Evolutionary conservation across 2,888 invertebrate genomes (phyloP), one percentile per base, ranked within the genome.

Genomic region (Lasiommata megera): DNA sequence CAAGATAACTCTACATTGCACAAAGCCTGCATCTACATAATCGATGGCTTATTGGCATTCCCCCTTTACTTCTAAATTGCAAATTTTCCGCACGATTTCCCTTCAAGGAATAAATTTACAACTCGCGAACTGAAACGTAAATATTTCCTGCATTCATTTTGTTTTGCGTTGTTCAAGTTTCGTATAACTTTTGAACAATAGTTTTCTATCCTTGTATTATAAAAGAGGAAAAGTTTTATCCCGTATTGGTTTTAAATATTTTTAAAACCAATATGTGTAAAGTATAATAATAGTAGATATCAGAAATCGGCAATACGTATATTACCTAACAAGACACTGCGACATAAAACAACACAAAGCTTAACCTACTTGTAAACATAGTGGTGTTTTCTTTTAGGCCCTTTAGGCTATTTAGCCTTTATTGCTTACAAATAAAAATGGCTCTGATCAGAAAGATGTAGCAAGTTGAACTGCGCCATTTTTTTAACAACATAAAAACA

Each of bases 71-170:
- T 86, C 84, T 84, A 89, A 90, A 90, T 88, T 88, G 89, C 88
- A 88, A 89, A 90, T 90, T 89, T 90, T 90, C 88, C 85, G 79
- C 88, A 84, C 89, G 88, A 90, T 88, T 88, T 88, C 83, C 77
- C 74, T 75, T 79, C 73, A 72, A 75, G 74, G 84, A 84, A 88
- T 89, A 88, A 80, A 89, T 89, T 89, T 87, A 82, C 82, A 77
- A 83, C 74, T 77, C 77, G 81, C 80, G 78, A 79, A 76, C 76
- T 77, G 75, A 74, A 74, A 79, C 77, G 79, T 76, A 81, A 83
- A 82, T 78, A 77, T 81, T 78, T 79, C 76, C 74, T 74, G 74
- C 76, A 67, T 71, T 73, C 67, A 67, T 74, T 72, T 73, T 64
- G 56, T 59, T 46, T 61, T 54, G 61, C 58, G 44, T 52, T 60